A percentile compares a stretch with the other conserved stretches of the same genome.
Conservation (phyloP, 2,888 invertebrate genomes). For the Leucania comma region DNA sequence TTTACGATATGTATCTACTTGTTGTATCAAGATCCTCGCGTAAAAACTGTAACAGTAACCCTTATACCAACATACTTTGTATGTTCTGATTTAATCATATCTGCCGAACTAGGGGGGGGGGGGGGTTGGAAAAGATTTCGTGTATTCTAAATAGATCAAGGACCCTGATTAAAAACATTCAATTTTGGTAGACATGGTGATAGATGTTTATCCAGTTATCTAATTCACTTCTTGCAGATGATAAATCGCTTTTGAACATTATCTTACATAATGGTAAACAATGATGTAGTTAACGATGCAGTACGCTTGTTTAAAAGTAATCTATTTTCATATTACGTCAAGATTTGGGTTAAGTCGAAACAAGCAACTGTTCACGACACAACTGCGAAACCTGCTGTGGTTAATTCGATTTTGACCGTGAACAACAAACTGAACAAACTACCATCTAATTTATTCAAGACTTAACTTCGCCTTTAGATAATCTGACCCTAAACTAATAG, state of each 20-base stretch:
- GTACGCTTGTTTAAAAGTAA: background rate
- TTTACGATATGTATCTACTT: too few species aligned
- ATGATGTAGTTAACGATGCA: background rate
- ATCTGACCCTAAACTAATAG: conserved; percentile 70
- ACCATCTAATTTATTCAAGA: conserved; percentile 71
- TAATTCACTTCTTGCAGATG: background rate
- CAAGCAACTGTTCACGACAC: conserved; percentile 18
- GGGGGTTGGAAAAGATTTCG: background rate
- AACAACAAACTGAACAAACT: conserved; percentile 72
- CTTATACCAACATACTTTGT: too few species aligned
- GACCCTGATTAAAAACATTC: background rate
- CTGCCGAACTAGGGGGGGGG: too few species aligned
- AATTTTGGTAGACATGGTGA: background rate
- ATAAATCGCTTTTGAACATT: background rate
- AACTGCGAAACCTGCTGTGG: conserved; percentile 19
- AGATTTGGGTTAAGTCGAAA: conserved; percentile 2
- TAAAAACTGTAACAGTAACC: too few species aligned
- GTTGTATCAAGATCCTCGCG: too few species aligned
- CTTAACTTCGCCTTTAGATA: conserved; percentile 67
- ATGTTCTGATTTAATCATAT: too few species aligned
- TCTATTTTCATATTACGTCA: background rate
- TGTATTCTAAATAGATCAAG: background rate
- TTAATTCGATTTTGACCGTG: conserved; percentile 68
- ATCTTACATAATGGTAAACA: background rate
- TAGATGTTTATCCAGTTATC: background rate